Evolutionary conservation across 2,797 vertebrate species (phyloP), one percentile per base, ranked within the genome.

Genomic region (Adelosebastes latens): DNA sequence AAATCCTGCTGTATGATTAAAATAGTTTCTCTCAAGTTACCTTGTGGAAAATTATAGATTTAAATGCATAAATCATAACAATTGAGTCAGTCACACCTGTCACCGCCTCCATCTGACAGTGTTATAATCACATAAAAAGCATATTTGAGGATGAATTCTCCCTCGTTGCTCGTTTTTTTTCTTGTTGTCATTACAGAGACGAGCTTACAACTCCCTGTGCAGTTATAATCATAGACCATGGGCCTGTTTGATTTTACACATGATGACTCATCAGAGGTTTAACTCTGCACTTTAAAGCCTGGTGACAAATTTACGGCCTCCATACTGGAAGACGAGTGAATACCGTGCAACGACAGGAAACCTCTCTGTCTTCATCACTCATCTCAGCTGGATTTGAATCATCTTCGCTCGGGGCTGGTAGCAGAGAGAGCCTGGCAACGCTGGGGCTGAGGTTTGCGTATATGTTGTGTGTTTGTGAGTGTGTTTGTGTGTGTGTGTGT

Each of bases 261-360:
- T 89, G 87, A 88, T 90, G 92, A 94, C 87, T 94, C 93, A 93
- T 90, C 90, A 85, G 83, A 86, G 91, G 74, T 87, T 88, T 92
- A 87, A 84, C 85, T 89, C 87, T 75, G 90, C 83, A 84, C 85
- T 87, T 86, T 88, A 91, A 91, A 92, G 87, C 72, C 85, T 16
- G 60, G 63, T 90, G 91, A 93, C 90, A 93, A 82, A 80, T 95
- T 92, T 90, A 93, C 66, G 56, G 88, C 79, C 73, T 71, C 78
- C 80, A 70, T 71, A 39, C 75, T 73, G 55, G 49, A 82, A 67
- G 67, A 58, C 67, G 77, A 91, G 75, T 34, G 77, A 83, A 77
- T 24, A 67, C 27, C 2, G 77, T 11, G 80, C 77, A 75, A 64
- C 79, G 87, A 80, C 84, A 88, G 83, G 20, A 80, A 82, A 66